phyloP scores from a whole-genome alignment of 2,888 invertebrate species.

The Rhagophthalmus giganteus region DNA sequence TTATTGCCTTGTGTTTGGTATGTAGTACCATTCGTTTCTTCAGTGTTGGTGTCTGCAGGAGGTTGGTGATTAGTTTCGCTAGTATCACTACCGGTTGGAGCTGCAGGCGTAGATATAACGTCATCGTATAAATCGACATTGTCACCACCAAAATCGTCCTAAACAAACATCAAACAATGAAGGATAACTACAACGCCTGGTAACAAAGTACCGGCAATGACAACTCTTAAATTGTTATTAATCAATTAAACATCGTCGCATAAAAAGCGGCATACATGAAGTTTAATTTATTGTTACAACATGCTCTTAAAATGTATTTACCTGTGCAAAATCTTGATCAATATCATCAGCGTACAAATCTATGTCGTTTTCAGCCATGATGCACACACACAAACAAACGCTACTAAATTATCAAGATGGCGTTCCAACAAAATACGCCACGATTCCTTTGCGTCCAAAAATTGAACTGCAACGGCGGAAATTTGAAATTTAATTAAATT shows the following conservation, averaged over 20 bases:
- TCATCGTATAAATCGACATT: constrained; percentile 95
- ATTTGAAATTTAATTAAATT: too few relatives aligned
- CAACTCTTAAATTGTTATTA: too few relatives aligned
- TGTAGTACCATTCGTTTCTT: constrained; percentile 73
- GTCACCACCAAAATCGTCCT: constrained; percentile 83
- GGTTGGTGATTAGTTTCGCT: constrained; percentile 62
- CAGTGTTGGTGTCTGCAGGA: constrained; percentile 58
- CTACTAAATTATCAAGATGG: constrained; percentile 4
- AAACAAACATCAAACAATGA: constrained; percentile 34
- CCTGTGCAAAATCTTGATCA: constrained; percentile 90
- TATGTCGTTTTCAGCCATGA: constrained; percentile 95
- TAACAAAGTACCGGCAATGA: constrained; percentile 8
- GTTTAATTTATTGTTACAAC: too few relatives aligned
- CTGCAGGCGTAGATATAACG: constrained; percentile 81
- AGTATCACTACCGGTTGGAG: constrained; percentile 62
- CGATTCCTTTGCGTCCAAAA: too few relatives aligned
- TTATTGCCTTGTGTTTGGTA: constrained; percentile 72
- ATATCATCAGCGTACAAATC: constrained; percentile 97
- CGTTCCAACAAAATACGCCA: neutral
- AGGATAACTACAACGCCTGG: too few relatives aligned
- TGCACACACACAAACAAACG: constrained; percentile 11
- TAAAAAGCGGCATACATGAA: too few relatives aligned
- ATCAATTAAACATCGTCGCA: too few relatives aligned
- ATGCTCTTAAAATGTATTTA: constrained; percentile 46
- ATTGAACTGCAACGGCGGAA: neutral